Evolutionary conservation across 2,888 invertebrate species (phyloP).

Genomic region (Druceiella hillmani): DNA sequence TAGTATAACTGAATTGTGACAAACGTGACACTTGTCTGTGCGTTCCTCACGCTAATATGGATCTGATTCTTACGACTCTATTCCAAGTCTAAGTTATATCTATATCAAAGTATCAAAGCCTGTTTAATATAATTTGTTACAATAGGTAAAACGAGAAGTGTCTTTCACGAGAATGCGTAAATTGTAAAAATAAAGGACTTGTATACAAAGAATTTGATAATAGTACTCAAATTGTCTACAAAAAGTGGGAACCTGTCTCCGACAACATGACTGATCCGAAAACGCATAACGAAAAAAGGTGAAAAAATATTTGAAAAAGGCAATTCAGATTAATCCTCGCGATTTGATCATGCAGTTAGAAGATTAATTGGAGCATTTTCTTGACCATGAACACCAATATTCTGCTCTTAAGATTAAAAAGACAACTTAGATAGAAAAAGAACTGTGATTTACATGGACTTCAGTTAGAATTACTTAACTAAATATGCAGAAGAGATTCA

Average conservation of each 20-base stretch:
- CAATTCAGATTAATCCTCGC: too few species aligned
- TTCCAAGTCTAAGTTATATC: slow-evolving; percentile 18
- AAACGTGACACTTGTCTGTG: slow-evolving; percentile 17
- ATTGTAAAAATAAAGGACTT: slow-evolving; percentile 9
- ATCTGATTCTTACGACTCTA: slow-evolving; percentile 17
- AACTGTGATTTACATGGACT: slow-evolving; percentile 14
- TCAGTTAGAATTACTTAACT: slow-evolving; percentile 5
- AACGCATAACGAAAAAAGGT: too few species aligned
- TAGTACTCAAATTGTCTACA: too few species aligned
- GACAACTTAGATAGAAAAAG: slow-evolving; percentile 10
- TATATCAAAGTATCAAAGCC: slow-evolving; percentile 15
- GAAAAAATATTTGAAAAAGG: too few species aligned
- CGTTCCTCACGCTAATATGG: too few species aligned
- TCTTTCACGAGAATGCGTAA: slow-evolving; percentile 14
- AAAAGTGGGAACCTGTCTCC: too few species aligned
- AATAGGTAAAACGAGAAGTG: slow-evolving; percentile 21
- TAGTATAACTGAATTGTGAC: slow-evolving; percentile 13
- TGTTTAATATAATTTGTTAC: slow-evolving; percentile 19
- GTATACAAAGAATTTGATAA: slow-evolving; percentile 7
- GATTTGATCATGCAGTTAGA: too few species aligned
- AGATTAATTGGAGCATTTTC: too few species aligned
- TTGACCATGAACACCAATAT: too few species aligned
- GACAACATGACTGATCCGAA: too few species aligned
- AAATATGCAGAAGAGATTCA: slow-evolving; percentile 15
- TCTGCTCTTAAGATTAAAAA: slow-evolving; percentile 11